Evolutionary conservation across 2,113 vertebrate genomes (phyloP).

Genomic region (Brienomyrus brachyistius): DNA sequence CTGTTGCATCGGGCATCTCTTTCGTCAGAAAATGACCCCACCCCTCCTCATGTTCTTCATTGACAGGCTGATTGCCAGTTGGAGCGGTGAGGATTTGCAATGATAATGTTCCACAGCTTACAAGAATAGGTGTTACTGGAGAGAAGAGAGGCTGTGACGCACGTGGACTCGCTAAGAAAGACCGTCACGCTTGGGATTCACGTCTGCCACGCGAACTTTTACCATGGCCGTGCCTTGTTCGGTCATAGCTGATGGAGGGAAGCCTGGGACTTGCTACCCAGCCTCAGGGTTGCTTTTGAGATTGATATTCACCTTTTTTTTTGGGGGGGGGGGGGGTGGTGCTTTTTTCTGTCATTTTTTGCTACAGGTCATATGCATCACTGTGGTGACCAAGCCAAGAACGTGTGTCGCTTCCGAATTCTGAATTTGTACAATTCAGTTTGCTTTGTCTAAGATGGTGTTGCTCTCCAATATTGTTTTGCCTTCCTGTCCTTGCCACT

Average conservation of each 20-base stretch:
- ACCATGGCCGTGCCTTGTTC: background rate
- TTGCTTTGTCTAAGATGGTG: background rate
- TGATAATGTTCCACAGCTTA: background rate
- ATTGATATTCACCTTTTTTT: background rate
- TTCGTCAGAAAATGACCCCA: background rate
- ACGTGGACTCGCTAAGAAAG: background rate
- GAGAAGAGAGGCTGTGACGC: background rate
- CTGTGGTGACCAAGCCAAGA: background rate
- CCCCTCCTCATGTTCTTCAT: background rate
- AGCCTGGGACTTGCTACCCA: background rate
- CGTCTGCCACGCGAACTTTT: background rate
- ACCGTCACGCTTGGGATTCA: background rate
- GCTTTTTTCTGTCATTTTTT: background rate
- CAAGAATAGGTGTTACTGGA: background rate
- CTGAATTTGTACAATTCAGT: background rate
- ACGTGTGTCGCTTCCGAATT: background rate
- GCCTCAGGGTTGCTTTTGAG: background rate
- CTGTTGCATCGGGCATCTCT: background rate
- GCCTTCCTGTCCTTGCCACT: background rate
- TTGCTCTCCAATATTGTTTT: background rate
- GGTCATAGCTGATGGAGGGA: background rate
- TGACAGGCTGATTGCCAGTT: conserved; percentile 12
- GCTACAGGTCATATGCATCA: background rate
- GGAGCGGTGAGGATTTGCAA: background rate
- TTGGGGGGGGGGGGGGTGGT: background rate